Conservation (phyloP, 1,140 invertebrate genomes). For the Galleria mellonella region DNA sequence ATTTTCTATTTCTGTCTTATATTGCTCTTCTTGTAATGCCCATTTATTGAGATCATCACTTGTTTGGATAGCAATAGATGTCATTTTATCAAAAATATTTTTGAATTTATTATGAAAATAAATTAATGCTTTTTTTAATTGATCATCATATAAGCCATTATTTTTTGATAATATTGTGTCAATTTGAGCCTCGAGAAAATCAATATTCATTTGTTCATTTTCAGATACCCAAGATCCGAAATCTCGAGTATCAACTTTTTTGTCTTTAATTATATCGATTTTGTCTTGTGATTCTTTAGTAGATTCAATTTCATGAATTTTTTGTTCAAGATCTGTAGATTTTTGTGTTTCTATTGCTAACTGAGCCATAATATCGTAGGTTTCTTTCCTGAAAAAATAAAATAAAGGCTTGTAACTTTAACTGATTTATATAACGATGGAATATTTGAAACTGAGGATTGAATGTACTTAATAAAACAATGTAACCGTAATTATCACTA, state of each 20-base stretch:
- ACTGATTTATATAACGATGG: background rate
- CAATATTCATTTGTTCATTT: conserved; percentile 22
- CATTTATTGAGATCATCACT: conserved; percentile 50
- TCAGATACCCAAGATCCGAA: conserved; percentile 43
- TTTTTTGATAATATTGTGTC: conserved; percentile 27
- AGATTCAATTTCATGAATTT: conserved; percentile 41
- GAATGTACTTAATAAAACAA: too few species aligned
- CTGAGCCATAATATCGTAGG: conserved; percentile 51
- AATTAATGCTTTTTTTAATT: conserved; percentile 46
- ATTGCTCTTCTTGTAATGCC: conserved; percentile 57
- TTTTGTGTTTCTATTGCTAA: conserved; percentile 53
- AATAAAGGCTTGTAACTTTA: background rate
- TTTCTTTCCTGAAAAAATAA: conserved; percentile 52
- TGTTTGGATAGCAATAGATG: conserved; percentile 37
- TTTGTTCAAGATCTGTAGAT: conserved; percentile 42
- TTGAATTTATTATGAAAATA: conserved; percentile 66
- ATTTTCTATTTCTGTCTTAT: conserved; percentile 61
- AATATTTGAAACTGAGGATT: background rate
- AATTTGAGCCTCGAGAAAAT: conserved; percentile 32
- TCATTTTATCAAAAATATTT: conserved; percentile 53
- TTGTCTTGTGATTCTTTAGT: conserved; percentile 19
- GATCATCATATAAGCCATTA: conserved; percentile 41
- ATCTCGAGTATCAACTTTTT: conserved; percentile 24
- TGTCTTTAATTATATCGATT: conserved; percentile 8
- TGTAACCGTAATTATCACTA: too few species aligned